Base-by-base conservation (phyloP, 2,797 vertebrate species). In the Microctenopoma steveboyesi region DNA sequence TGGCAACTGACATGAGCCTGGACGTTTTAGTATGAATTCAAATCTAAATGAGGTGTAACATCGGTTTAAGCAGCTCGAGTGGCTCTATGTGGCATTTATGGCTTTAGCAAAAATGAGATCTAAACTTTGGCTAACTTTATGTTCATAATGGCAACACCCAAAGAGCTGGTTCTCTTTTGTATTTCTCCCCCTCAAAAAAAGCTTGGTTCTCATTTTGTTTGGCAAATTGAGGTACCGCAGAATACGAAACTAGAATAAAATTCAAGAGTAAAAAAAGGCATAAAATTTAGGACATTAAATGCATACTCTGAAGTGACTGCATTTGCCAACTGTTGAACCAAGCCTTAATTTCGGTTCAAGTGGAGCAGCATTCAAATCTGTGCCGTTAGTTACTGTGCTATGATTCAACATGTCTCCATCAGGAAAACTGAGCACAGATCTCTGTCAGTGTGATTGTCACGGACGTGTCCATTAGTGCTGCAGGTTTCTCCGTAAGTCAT, bases 121-220 rank as follows among this genome's bases (percentile, higher is more conserved):
- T n/a, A 74, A 79, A 70, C 76, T 88, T 85, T 89, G 87, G 86
- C 80, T 83, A 67, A 82, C 60, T 73, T 74, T 46, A 42, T 74
- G 80, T 82, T 68, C 63, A 79, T 62, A 61, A 81, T 63, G 76
- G 45, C 54, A 42, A 47, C n/a, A 22, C 9, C 52, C n/a, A 42
- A 65, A 54, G 48, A 68, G 75, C 51, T 43, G 50, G 27, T 52
- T 42, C 35, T 50, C 50, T 43, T 30, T 60, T 49, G 16, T 7
- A 12, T 18, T 49, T 18, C 27, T 27, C 18, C 15, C 28, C 18
- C 35, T 40, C 22, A 13, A 30, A 4, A 13, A 7, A 1, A 40
- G n/a, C 6, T 2, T 12, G 18, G 18, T 47, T 57, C 30, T 46
- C n/a, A 13, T 49, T 49, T 53, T 1, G 1, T 48, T 58, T 22